phyloP scores from a whole-genome alignment of 2,113 vertebrate genomes.

The Amphiprion percula region DNA sequence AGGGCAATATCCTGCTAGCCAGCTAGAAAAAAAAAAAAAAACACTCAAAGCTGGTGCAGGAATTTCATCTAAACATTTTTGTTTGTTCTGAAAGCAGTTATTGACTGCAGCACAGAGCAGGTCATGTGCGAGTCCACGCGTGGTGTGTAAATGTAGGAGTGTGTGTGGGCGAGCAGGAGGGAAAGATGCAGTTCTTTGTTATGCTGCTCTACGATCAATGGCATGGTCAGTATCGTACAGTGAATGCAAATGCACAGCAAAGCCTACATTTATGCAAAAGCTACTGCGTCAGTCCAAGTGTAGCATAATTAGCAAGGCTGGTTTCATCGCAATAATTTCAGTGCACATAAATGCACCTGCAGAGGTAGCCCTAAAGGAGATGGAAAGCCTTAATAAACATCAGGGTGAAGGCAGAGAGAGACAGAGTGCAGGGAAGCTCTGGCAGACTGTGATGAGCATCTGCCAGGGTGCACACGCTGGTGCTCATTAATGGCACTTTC shows the following conservation, averaged over 20 bases:
- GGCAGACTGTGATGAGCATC: conserved; percentile 62
- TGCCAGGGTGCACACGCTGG: conserved; percentile 22
- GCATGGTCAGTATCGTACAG: background rate
- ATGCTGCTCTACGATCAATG: conserved; percentile 25
- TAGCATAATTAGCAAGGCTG: conserved; percentile 2
- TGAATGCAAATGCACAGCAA: conserved; percentile 33
- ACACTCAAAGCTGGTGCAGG: conserved; percentile 4
- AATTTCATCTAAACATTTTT: conserved; percentile 25
- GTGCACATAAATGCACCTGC: background rate
- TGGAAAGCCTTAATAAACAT: conserved; percentile 20
- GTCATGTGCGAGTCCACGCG: conserved; percentile 17
- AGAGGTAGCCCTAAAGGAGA: conserved; percentile 16
- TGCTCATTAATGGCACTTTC: conserved; percentile 44
- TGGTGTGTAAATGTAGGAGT: conserved; percentile 5
- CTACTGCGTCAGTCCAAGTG: background rate
- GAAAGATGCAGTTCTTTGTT: conserved; percentile 1
- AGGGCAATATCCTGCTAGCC: conserved; percentile 33
- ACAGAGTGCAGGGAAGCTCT: conserved; percentile 11
- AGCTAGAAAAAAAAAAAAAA: conserved; percentile 11
- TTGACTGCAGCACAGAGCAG: conserved; percentile 17
- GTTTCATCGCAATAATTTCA: conserved; percentile 15
- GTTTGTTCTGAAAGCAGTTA: conserved; percentile 30
- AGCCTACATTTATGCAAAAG: conserved; percentile 9
- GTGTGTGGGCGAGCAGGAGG: conserved; percentile 17
- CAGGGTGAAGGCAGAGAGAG: conserved; percentile 29